These are phyloP conservation scores for Oxyscelio sp. DNA, from an alignment of 2,888 invertebrate genomes.

Conservation along the genomic window DNA sequence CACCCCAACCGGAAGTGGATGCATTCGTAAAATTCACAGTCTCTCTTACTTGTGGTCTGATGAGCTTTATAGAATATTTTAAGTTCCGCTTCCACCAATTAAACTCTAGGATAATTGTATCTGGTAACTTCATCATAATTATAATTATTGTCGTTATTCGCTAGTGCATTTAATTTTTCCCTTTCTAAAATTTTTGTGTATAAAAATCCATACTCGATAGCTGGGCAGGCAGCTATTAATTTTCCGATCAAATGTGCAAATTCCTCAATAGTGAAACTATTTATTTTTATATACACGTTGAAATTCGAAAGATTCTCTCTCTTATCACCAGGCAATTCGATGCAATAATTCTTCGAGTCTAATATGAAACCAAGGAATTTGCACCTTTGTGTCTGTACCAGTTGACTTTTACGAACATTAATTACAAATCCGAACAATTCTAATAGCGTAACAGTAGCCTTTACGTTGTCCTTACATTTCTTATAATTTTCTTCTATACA, in stretches of 20 bases:
- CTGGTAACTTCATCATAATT: constrained; percentile 11
- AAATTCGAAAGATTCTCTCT: not conserved
- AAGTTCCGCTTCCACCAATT: constrained; percentile 36
- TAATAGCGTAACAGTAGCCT: not conserved
- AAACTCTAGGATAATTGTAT: constrained; percentile 10
- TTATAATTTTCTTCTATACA: constrained; percentile 1
- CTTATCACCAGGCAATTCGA: constrained; percentile 35
- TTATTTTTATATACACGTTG: not conserved
- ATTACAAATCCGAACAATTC: not conserved
- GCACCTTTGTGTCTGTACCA: not conserved
- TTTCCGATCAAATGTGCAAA: constrained; percentile 34
- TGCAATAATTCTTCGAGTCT: constrained; percentile 12
- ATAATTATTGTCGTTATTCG: constrained; percentile 9
- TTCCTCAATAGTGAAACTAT: constrained; percentile 15
- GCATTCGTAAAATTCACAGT: too few species aligned
- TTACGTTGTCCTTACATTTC: not conserved
- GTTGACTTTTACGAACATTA: not conserved
- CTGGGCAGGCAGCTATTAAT: too few species aligned
- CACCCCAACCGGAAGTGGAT: too few species aligned
- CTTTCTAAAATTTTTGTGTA: constrained; percentile 48
- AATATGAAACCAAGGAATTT: constrained; percentile 38
- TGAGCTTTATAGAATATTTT: too few species aligned
- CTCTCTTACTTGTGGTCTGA: too few species aligned
- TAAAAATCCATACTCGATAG: too few species aligned
- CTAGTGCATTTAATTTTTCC: constrained; percentile 25